Evolutionary conservation across 2,888 invertebrate genomes (phyloP), one percentile per base, ranked within the genome.

Genomic region (Dicyrtomina minuta): DNA sequence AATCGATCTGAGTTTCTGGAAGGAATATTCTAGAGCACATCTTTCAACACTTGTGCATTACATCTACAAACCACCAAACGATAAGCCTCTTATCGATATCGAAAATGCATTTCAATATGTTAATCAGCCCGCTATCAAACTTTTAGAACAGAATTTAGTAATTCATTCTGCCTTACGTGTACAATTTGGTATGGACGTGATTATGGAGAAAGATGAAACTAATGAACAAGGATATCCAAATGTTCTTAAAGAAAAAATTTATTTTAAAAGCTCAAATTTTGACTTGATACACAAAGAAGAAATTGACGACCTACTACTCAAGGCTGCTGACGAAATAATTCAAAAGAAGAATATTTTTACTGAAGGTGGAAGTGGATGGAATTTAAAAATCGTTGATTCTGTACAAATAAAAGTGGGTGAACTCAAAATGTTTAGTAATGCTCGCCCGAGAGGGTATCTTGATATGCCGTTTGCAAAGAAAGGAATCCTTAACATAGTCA

Each of bases 161-260:
- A 51, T 51, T 51, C 51, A 51, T 20, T 51, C n/a, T 6, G 8
- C 10, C 13, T 17, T 51, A 3, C 17, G 51, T 12, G 22, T 51
- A 22, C 22, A 51, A 51, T 17, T 51, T 12, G 51, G 22, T 2
- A 6, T 51, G 22, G 51, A 17, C 10, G 22, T 51, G 2, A 10
- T 51, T 20, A 51, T 51, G 51, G 51, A 51, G 10, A 51, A 51
- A 20, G 51, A 51, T 51, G 22, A 24, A 17, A n/a, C n/a, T n/a
- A n/a, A n/a, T n/a, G n/a, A n/a, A n/a, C n/a, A n/a, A n/a, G 12
- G 51, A 20, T 6, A 51, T 6, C 20, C 10, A 20, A 4, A 10
- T 17, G 20, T 10, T 51, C 17, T 17, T 4, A 2, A 51, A 51
- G 22, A 51, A 51, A 51, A 10, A 10, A 51, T 51, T 20, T 51